phyloP scores from a whole-genome alignment of 2,888 invertebrate species.

The Cecidostiba fungosa region DNA sequence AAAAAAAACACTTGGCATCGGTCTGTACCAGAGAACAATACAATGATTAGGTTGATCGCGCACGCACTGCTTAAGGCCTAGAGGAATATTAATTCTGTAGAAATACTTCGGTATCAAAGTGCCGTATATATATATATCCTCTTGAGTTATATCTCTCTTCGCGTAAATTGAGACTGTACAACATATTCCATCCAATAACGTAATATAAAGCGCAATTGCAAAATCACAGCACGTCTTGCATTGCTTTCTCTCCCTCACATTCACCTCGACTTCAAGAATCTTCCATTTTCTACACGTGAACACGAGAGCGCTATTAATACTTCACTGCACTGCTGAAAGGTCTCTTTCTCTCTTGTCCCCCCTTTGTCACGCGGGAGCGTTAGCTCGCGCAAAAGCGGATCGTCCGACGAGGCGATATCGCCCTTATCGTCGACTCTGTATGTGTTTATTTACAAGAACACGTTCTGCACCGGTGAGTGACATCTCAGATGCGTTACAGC shows the following conservation, averaged over 20 bases:
- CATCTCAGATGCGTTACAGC: conserved; percentile 71
- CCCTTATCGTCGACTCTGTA: background rate
- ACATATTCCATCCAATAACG: background rate
- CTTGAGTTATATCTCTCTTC: background rate
- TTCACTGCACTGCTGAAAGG: background rate
- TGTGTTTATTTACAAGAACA: conserved; percentile 20
- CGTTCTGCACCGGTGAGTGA: background rate
- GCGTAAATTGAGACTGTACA: conserved; percentile 10
- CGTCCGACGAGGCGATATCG: background rate
- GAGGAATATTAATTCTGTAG: conserved; percentile 18
- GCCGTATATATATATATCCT: background rate
- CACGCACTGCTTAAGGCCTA: conserved; percentile 11
- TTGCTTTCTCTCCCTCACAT: background rate
- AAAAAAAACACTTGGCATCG: background rate
- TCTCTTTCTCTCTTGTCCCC: background rate
- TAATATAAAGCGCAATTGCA: background rate
- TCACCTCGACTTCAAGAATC: background rate
- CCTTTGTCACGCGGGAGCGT: background rate
- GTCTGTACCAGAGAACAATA: conserved; percentile 17
- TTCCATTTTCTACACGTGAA: background rate
- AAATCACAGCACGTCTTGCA: conserved; percentile 37
- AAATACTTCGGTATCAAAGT: conserved; percentile 48
- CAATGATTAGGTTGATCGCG: background rate
- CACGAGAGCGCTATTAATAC: background rate
- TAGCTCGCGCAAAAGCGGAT: background rate